phyloP scores from a whole-genome alignment of 2,888 invertebrate genomes.

The Parnassius apollo region DNA sequence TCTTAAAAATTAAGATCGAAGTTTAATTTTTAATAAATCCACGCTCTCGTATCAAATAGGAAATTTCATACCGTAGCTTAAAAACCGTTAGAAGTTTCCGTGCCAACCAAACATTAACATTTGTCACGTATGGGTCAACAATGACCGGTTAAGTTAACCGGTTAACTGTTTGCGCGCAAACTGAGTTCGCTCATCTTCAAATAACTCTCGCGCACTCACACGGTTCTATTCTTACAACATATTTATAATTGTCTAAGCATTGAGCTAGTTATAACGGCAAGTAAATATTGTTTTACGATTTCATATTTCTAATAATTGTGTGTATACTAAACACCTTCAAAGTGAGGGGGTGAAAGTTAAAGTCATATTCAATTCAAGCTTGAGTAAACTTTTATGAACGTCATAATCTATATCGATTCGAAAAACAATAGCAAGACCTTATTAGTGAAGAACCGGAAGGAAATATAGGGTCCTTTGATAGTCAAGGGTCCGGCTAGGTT shows the following conservation, averaged over 20 bases:
- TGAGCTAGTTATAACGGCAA: background rate
- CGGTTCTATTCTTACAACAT: constrained; percentile 17
- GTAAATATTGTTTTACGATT: too few species aligned
- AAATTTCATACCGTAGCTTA: constrained; percentile 9
- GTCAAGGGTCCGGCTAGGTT: too few species aligned
- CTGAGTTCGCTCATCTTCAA: constrained; percentile 28
- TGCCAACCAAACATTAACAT: constrained; percentile 44
- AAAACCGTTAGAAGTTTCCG: constrained; percentile 36
- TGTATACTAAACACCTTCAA: background rate
- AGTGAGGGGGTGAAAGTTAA: too few species aligned
- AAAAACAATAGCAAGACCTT: too few species aligned
- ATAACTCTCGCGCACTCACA: constrained; percentile 20
- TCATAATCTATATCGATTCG: too few species aligned
- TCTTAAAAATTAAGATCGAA: background rate
- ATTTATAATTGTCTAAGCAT: constrained; percentile 2
- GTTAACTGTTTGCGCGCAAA: constrained; percentile 34
- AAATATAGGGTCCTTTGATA: too few species aligned
- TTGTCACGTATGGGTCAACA: constrained; percentile 41
- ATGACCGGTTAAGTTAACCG: constrained; percentile 38
- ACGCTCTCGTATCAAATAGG: constrained; percentile 13
- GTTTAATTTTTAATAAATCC: constrained; percentile 12
- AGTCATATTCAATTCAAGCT: too few species aligned
- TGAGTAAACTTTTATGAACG: too few species aligned
- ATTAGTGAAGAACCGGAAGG: too few species aligned
- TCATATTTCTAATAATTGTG: background rate